Percentiles rank a stretch among this genome's conserved stretches.
These are phyloP conservation scores for Gnathonemus longibarbis DNA, from an alignment of 2,113 vertebrate species.

Conservation along the genomic window DNA sequence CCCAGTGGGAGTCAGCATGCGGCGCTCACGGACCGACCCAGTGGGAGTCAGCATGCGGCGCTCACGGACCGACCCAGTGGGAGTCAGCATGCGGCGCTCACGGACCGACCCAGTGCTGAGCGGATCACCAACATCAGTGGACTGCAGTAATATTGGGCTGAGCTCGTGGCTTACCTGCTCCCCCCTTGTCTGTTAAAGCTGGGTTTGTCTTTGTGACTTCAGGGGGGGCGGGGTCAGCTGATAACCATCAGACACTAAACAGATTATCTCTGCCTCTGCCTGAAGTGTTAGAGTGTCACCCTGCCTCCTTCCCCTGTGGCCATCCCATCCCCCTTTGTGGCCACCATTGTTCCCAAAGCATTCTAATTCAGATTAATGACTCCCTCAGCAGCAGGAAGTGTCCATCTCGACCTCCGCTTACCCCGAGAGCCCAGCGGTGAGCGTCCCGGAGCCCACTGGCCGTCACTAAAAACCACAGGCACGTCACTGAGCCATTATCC, in stretches of 20 bases:
- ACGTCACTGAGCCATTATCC: not conserved
- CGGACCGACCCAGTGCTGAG: not conserved
- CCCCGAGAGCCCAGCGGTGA: conserved; percentile 42
- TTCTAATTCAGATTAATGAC: conserved; percentile 67
- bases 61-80: too few relatives aligned
- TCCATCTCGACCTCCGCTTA: conserved; percentile 62
- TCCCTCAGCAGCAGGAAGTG: conserved; percentile 61
- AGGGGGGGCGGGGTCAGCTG: conserved; percentile 34
- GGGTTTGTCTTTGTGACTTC: not conserved
- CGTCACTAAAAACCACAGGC: conserved; percentile 28
- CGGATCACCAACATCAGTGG: not conserved
- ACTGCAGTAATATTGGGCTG: not conserved
- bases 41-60: too few relatives aligned
- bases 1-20: too few relatives aligned
- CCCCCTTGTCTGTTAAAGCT: not conserved
- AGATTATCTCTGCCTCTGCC: conserved; percentile 58
- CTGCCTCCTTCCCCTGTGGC: conserved; percentile 57
- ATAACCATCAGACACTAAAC: conserved; percentile 68
- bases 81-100: not conserved
- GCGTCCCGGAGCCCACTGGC: conserved; percentile 34
- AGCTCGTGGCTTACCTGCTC: not conserved
- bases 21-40: too few relatives aligned
- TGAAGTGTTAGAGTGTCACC: conserved; percentile 64
- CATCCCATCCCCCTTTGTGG: conserved; percentile 58
- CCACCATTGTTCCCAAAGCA: conserved; percentile 39